phyloP scores from a whole-genome alignment of 1,140 invertebrate species.

The Adoxophyes honmai region DNA sequence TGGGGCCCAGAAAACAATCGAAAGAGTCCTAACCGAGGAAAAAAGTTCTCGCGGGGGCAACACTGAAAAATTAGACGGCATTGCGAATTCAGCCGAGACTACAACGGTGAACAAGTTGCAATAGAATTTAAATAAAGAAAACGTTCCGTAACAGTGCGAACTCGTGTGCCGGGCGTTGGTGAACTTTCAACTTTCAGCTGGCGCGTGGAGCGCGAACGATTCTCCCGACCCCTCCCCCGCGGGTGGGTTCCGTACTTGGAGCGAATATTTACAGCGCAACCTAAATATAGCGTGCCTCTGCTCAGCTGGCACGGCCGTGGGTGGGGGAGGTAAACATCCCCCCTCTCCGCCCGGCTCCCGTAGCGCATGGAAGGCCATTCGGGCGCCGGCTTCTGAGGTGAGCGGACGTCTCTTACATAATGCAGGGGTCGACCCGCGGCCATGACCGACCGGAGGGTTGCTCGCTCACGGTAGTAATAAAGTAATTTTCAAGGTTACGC shows the following conservation, averaged over 20 bases:
- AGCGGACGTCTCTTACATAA: conserved; percentile 51
- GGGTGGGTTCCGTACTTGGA: conserved; percentile 62
- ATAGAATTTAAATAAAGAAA: conserved; percentile 75
- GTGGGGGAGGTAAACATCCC: conserved; percentile 62
- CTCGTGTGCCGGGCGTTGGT: conserved; percentile 61
- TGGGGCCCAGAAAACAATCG: conserved; percentile 38
- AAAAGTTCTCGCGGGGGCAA: conserved; percentile 30
- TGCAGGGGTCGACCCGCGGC: conserved; percentile 41
- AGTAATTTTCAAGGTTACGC: conserved; percentile 54
- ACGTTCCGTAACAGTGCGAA: conserved; percentile 63
- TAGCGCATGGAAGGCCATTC: conserved; percentile 55
- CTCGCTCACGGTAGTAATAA: conserved; percentile 49
- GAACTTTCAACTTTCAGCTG: conserved; percentile 74
- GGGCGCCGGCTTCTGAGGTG: conserved; percentile 44
- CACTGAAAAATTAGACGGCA: conserved; percentile 56
- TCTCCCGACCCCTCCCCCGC: conserved; percentile 25
- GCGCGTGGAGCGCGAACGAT: conserved; percentile 47
- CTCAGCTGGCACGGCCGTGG: conserved; percentile 66
- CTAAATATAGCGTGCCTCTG: conserved; percentile 73
- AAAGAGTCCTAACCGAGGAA: conserved; percentile 24
- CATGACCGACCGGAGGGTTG: conserved; percentile 63
- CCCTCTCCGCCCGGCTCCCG: conserved; percentile 20
- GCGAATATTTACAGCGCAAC: conserved; percentile 74
- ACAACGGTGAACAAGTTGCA: conserved; percentile 63
- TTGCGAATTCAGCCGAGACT: conserved; percentile 55